phyloP scores from a whole-genome alignment of 2,888 invertebrate species.

The Chloromyia formosa region DNA sequence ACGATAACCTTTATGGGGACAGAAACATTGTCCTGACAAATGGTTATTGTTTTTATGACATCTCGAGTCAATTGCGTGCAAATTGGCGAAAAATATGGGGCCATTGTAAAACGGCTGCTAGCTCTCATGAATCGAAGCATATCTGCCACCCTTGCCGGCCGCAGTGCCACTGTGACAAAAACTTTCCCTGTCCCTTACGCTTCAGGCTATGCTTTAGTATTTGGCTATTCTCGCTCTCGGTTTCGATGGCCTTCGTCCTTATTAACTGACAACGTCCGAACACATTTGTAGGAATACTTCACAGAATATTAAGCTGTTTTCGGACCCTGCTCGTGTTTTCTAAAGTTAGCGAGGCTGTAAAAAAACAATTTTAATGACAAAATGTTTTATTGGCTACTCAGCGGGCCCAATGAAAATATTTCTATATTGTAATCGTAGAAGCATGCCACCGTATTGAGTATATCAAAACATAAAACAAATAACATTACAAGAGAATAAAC shows the following conservation, averaged over 20 bases:
- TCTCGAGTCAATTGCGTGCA: conserved; percentile 50
- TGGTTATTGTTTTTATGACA: conserved; percentile 50
- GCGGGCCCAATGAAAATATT: not conserved
- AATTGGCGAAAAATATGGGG: conserved; percentile 50
- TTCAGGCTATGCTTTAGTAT: not conserved
- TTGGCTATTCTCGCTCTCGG: not conserved
- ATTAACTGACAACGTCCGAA: conserved; percentile 27
- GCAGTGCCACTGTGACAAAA: not conserved
- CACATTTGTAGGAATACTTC: not conserved
- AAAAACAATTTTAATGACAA: conserved; percentile 46
- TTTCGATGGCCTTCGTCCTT: conserved; percentile 9
- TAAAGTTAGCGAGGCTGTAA: conserved; percentile 9
- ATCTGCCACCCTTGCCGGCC: not conserved
- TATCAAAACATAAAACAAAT: conserved; percentile 26
- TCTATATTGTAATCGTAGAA: not conserved
- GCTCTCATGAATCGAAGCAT: conserved; percentile 2
- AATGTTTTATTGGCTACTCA: conserved; percentile 45
- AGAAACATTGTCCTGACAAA: conserved; percentile 47
- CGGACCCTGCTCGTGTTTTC: not conserved
- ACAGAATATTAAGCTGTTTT: not conserved
- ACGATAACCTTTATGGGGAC: conserved; percentile 43
- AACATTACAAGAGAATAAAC: conserved; percentile 36
- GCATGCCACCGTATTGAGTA: conserved; percentile 3
- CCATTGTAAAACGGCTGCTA: conserved; percentile 39
- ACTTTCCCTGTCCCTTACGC: conserved; percentile 11